Percentiles rank a stretch among this genome's conserved stretches.
phyloP scores from a whole-genome alignment of 2,888 invertebrate genomes.

The Apodemia mormo region DNA sequence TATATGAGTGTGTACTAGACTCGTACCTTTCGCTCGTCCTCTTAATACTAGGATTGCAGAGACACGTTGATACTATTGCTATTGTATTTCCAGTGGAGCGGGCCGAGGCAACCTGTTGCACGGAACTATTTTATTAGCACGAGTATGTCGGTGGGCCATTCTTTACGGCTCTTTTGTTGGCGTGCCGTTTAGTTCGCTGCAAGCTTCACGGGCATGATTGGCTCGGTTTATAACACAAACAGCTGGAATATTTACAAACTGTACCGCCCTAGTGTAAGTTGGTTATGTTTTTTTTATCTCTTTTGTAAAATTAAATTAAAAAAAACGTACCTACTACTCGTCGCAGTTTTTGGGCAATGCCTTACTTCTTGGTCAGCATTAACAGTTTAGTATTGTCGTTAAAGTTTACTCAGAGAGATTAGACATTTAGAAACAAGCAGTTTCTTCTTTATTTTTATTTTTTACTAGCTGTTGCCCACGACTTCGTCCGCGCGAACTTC shows the following conservation, averaged over 20 bases:
- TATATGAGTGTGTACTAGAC: not conserved
- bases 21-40: not conserved
- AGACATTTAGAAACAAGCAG: too few species aligned
- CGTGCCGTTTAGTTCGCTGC: slow-evolving; percentile 70
- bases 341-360: too few species aligned
- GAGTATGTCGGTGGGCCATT: slow-evolving; percentile 76
- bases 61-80: slow-evolving; percentile 59
- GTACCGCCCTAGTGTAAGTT: slow-evolving; percentile 47
- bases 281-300: too few species aligned
- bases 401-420: too few species aligned
- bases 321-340: too few species aligned
- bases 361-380: too few species aligned
- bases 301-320: too few species aligned
- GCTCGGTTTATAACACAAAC: slow-evolving; percentile 69
- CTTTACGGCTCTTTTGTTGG: slow-evolving; percentile 78
- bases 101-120: slow-evolving; percentile 70
- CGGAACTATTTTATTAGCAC: slow-evolving; percentile 79
- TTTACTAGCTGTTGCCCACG: too few species aligned
- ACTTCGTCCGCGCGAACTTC: too few species aligned
- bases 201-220: slow-evolving; percentile 62
- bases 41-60: slow-evolving; percentile 50
- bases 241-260: slow-evolving; percentile 61
- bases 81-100: slow-evolving; percentile 49
- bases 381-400: too few species aligned
- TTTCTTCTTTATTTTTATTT: too few species aligned